Evolutionary conservation across 2,888 invertebrate genomes (phyloP).

Genomic region (Acleris literana): DNA sequence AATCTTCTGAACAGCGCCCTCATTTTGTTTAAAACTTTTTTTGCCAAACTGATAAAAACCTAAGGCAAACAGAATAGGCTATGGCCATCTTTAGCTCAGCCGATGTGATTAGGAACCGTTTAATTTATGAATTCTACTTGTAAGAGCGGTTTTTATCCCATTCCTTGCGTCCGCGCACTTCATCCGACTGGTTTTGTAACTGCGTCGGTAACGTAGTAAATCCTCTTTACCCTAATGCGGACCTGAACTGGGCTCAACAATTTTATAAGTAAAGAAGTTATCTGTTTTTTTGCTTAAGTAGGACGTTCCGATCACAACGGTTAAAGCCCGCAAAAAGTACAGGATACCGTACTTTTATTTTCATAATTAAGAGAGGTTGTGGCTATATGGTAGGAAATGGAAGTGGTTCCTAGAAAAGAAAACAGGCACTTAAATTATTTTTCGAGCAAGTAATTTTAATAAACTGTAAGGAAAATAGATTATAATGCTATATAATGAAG

Average conservation of each 20-base stretch:
- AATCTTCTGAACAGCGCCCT: too few relatives aligned
- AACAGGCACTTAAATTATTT: too few relatives aligned
- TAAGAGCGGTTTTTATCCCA: slow-evolving; percentile 58
- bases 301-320: background rate
- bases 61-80: too few relatives aligned
- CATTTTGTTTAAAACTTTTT: too few relatives aligned
- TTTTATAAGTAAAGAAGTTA: slow-evolving; percentile 29
- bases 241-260: slow-evolving; percentile 28
- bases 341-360: background rate
- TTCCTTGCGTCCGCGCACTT: slow-evolving; percentile 46
- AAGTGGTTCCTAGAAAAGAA: too few relatives aligned
- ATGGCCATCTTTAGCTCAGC: slow-evolving; percentile 29
- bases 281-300: slow-evolving; percentile 18
- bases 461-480: too few relatives aligned
- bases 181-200: slow-evolving; percentile 50
- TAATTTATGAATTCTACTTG: slow-evolving; percentile 67
- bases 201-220: slow-evolving; percentile 52
- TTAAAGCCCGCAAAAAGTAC: slow-evolving; percentile 7
- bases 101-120: slow-evolving; percentile 64
- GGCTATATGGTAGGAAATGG: too few relatives aligned
- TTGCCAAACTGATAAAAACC: too few relatives aligned
- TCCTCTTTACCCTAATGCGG: slow-evolving; percentile 48
- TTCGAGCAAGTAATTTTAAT: too few relatives aligned
- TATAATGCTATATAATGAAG: too few relatives aligned
- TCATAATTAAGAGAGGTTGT: background rate